Base-by-base conservation (phyloP, 2,797 vertebrate genomes). In the Myoxocephalus aenaeus region DNA sequence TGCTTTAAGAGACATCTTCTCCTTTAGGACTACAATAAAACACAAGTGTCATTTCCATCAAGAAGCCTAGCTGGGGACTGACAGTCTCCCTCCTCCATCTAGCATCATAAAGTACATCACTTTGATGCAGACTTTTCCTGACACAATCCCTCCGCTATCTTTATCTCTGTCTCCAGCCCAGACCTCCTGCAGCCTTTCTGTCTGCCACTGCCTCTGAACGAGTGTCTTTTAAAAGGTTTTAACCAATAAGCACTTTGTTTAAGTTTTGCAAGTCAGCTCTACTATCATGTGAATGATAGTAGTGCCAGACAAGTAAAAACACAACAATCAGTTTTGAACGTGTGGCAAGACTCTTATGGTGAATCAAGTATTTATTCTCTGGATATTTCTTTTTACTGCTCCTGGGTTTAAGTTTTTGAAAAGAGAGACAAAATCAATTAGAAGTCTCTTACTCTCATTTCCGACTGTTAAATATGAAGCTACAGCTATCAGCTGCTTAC, bases 1-100 rank as follows among this genome's bases (percentile, higher is more conserved):
- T 88, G 83, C 90, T 92, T 90, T 86, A 92, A 7, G 76, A 84
- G 66, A 75, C 67, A 76, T 86, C 77, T 79, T 90, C 80, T 87
- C 80, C 85, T 88, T 89, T 77, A 88, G 76, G 79, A 76, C 77
- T 76, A 75, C 71, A 89, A 86, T 88, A 91, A 90, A 89, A 79
- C 59, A 50, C 59, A 73, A 77, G 81, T 79, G 86, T 86, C 83
- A 86, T 82, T 80, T 90, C 85, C 74, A 86, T 90, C 88, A 87
- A 81, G 53, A 44, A 57, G 76, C 75, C 73, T 74, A 80, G 70
- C 66, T 79, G 62, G 50, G 83, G 77, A 85, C 73, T 86, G 87
- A 89, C 87, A 87, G 82, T 77, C 70, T 83, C 75, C 57, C 59
- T 53, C 22, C 79, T 88, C 73, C 75, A 84, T 89, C 87, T 87